Percentiles rank a stretch among this genome's conserved stretches.
These are phyloP conservation scores for Ectemnius cavifrons DNA, from an alignment of 2,888 invertebrate species.

Conservation along the genomic window DNA sequence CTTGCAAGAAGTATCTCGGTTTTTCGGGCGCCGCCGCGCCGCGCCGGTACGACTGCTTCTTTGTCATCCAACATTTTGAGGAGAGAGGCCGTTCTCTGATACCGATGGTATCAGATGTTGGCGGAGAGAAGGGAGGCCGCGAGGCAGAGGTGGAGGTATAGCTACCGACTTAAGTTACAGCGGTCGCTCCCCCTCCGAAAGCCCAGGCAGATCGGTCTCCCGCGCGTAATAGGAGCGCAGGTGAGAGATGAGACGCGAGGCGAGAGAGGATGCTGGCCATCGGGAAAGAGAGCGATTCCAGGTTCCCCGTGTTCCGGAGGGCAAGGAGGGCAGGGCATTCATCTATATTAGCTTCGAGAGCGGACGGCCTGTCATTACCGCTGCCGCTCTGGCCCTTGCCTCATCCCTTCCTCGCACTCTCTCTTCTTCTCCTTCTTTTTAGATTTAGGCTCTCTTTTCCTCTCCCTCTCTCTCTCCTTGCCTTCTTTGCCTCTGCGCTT, in stretches of 20 bases:
- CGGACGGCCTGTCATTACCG: constrained; percentile 78
- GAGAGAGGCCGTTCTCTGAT: too few species aligned
- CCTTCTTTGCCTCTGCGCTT: constrained; percentile 8
- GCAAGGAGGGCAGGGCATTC: constrained; percentile 77
- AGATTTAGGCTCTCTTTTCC: too few species aligned
- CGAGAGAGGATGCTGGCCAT: constrained; percentile 1
- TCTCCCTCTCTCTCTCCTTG: too few species aligned
- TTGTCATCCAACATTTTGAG: too few species aligned
- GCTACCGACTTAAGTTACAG: constrained; percentile 1
- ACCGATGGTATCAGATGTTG: too few species aligned
- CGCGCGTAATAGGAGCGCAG: constrained; percentile 3
- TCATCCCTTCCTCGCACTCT: constrained; percentile 6
- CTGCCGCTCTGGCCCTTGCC: constrained; percentile 68
- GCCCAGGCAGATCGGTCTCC: not conserved
- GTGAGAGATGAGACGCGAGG: constrained; percentile 16
- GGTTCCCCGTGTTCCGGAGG: constrained; percentile 68
- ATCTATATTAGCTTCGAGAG: constrained; percentile 78
- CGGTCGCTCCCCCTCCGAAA: not conserved
- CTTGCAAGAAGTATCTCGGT: not conserved
- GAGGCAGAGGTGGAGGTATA: not conserved
- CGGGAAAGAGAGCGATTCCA: constrained; percentile 61
- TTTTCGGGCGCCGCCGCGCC: not conserved
- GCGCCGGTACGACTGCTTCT: too few species aligned
- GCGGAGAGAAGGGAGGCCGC: too few species aligned
- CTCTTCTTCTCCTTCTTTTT: not conserved